A percentile compares a stretch with the other conserved stretches of the same genome.
Conservation (phyloP, 2,888 invertebrate species). For the Drosophila kambysellisi region DNA sequence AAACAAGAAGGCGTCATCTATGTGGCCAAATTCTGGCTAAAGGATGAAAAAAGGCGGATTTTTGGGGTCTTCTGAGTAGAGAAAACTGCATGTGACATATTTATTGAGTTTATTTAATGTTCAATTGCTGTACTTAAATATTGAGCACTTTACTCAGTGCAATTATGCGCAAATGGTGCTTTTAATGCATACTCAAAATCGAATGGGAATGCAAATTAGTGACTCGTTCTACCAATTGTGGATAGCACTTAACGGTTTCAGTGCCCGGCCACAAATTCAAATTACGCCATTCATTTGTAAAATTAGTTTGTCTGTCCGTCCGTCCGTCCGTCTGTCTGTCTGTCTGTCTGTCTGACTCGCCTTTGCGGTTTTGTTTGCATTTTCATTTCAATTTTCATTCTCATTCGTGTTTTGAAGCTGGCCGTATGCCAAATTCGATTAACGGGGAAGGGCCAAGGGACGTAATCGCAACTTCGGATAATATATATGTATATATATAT, state of each 20-base stretch:
- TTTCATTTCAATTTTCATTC: conserved; percentile 26
- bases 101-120: not conserved
- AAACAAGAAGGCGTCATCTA: not conserved
- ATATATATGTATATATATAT: conserved; percentile 24
- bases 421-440: conserved; percentile 59
- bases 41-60: conserved; percentile 4
- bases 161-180: conserved; percentile 1
- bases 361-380: conserved; percentile 61
- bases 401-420: conserved; percentile 59
- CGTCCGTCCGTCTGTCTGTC: conserved; percentile 39
- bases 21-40: conserved; percentile 11
- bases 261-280: conserved; percentile 51
- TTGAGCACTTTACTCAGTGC: conserved; percentile 29
- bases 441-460: not conserved
- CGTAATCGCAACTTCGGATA: conserved; percentile 45
- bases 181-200: conserved; percentile 7
- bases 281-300: conserved; percentile 73
- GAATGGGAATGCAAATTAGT: conserved; percentile 17
- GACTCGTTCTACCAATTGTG: conserved; percentile 34
- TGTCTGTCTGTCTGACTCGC: conserved; percentile 56
- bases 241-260: conserved; percentile 51
- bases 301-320: conserved; percentile 58
- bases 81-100: conserved; percentile 3
- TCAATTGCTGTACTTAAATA: conserved; percentile 29
- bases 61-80: not conserved